Evolutionary conservation across 2,888 invertebrate genomes (phyloP).

Genomic region (Brachyopa scutellaris): DNA sequence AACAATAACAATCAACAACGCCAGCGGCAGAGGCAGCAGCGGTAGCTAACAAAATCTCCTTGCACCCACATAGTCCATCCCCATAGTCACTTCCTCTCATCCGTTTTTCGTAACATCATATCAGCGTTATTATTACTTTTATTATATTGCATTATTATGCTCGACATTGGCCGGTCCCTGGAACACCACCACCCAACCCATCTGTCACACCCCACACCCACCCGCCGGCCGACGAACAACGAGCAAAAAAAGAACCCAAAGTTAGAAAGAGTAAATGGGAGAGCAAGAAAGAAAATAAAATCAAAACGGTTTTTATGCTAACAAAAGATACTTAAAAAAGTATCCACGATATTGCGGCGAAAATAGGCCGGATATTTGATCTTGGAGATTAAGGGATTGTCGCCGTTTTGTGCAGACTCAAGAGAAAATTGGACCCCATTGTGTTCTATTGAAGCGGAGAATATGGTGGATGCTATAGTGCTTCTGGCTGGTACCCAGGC

Average conservation of each 20-base stretch:
- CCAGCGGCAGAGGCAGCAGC: constrained; percentile 46
- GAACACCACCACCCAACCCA: constrained; percentile 25
- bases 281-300: constrained; percentile 60
- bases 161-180: constrained; percentile 57
- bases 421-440: constrained; percentile 76
- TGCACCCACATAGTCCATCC: constrained; percentile 1
- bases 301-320: constrained; percentile 70
- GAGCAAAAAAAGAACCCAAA: no score
- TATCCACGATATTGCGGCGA: constrained; percentile 75
- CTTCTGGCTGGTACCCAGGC: not conserved
- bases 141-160: constrained; percentile 73
- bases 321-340: constrained; percentile 73
- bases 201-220: constrained; percentile 14
- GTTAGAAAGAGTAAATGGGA: constrained; percentile 13
- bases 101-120: constrained; percentile 71
- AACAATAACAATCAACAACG: constrained; percentile 66
- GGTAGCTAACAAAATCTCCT: constrained; percentile 15
- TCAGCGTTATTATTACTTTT: constrained; percentile 72
- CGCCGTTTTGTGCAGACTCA: constrained; percentile 75
- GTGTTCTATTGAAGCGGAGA: constrained; percentile 74
- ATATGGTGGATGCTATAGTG: constrained; percentile 62
- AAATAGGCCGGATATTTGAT: constrained; percentile 76
- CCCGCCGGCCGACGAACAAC: constrained; percentile 15
- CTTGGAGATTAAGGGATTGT: constrained; percentile 76
- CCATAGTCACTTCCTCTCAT: constrained; percentile 41